These are phyloP conservation scores for Trichosurus vulpecula DNA, from an alignment of 2,797 vertebrate species.

Conservation along the genomic window DNA sequence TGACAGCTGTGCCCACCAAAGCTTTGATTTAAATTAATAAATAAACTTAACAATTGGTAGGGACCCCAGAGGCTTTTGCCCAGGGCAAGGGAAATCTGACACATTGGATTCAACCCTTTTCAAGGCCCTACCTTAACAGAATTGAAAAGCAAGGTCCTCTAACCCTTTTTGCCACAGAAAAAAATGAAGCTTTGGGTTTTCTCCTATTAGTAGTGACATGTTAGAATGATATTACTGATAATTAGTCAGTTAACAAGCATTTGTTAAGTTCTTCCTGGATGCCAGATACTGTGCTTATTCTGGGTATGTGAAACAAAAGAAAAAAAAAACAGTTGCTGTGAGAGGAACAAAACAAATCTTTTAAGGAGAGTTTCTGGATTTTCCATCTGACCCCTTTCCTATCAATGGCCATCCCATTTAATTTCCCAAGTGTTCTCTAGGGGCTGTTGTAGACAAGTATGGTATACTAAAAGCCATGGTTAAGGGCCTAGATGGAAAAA, in stretches of 20 bases:
- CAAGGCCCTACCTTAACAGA: not conserved
- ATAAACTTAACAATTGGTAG: conserved; percentile 40
- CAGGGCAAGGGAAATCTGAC: not conserved
- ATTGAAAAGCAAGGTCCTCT: not conserved
- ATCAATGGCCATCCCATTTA: conserved; percentile 14
- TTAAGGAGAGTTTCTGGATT: not conserved
- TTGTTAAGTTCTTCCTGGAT: not conserved
- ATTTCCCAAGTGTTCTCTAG: conserved; percentile 44
- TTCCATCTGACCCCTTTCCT: not conserved
- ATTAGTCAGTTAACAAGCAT: not conserved
- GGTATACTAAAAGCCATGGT: conserved; percentile 54
- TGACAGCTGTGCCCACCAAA: conserved; percentile 55
- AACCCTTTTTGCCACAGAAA: not conserved
- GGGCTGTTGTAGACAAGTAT: conserved; percentile 38
- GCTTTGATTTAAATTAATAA: conserved; percentile 56
- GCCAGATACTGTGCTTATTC: not conserved
- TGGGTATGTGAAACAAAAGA: not conserved
- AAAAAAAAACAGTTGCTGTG: not conserved
- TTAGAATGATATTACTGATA: not conserved
- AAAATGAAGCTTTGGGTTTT: not conserved
- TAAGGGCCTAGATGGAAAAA: conserved; percentile 68
- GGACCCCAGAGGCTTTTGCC: conserved; percentile 18
- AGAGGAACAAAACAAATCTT: not conserved
- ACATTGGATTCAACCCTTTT: not conserved
- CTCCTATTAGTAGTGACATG: not conserved